Base-by-base conservation (phyloP, 1,140 invertebrate genomes). In the Goniozus legneri region DNA sequence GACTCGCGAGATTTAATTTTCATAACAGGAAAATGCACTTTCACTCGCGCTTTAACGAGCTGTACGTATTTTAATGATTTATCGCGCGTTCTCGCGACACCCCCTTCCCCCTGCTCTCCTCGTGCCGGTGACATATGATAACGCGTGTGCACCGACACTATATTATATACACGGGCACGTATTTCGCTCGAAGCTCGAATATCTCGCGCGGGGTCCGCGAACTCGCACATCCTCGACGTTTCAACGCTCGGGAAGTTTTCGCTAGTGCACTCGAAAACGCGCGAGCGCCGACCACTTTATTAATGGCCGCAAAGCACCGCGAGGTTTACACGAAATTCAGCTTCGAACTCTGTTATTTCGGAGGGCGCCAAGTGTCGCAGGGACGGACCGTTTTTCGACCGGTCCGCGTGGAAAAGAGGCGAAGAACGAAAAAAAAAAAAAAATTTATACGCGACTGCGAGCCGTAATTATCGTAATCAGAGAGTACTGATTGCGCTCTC, bases 281-380 rank as follows among this genome's bases (percentile, higher is more conserved):
- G 35, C 32, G 30, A 33, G 32, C 27, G 34, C 39, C 27, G 19
- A 22, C 48, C 37, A 47, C 52, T 56, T 56, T 56, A 55, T 56
- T 56, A 56, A 56, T 54, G 54, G 54, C 47, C 42, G 52, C 54
- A 54, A 50, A 55, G 47, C 52, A 21, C 36, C 47, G 44, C 50
- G 50, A n/a, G n/a, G n/a, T n/a, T 54, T 54, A 51, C 44, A 54
- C 47, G 52, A 56, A 56, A 41, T 54, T 55, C 39, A 38, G 31
- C 39, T 33, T 22, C 47, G 39, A 53, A 53, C 46, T 56, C 47
- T 41, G 52, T 55, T 56, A 56, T 56, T 56, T 56, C 43, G 42
- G 44, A 40, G 47, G 44, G 18, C 8, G 20, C 8, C 10, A 13
- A 18, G 16, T 16, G 30, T 21, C 16, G 24, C 31, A 16, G 20